Evolutionary conservation across 2,888 invertebrate species (phyloP).

Genomic region (Drosophila cyrtoloma): DNA sequence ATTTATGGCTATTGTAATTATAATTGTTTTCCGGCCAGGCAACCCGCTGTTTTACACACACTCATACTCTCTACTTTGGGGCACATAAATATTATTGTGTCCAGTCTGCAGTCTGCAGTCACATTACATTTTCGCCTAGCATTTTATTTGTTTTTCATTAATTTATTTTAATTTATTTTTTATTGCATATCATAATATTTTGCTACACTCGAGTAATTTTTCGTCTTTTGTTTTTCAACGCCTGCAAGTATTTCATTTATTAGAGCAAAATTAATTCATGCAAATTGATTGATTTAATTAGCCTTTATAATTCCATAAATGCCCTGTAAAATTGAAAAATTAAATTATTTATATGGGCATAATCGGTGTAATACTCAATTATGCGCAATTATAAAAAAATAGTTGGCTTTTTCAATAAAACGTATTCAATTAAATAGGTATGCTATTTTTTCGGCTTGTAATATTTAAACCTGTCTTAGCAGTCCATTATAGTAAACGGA

Average conservation of each 20-base stretch:
- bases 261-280: conserved; percentile 5
- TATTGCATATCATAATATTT: conserved; percentile 20
- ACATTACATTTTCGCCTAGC: conserved; percentile 8
- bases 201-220: conserved; percentile 4
- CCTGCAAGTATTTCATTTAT: conserved; percentile 3
- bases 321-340: background rate
- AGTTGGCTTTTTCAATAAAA: background rate
- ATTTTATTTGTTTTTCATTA: conserved; percentile 44
- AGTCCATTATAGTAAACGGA: background rate
- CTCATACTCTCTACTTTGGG: conserved; percentile 15
- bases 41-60: conserved; percentile 24
- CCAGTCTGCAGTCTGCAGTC: conserved; percentile 9
- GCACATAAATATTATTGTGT: conserved; percentile 38
- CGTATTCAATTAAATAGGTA: background rate
- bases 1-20: conserved; percentile 74
- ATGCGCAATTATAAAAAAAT: background rate
- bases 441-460: too few species aligned
- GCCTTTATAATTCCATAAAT: conserved; percentile 4
- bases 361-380: background rate
- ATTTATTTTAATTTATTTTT: conserved; percentile 38
- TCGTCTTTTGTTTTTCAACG: conserved; percentile 7
- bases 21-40: conserved; percentile 54
- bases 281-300: conserved; percentile 29
- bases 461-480: background rate
- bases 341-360: background rate